Percentiles rank a stretch among this genome's conserved stretches.
Conservation (phyloP, 2,797 vertebrate genomes). For the Sebastes hopkinsi region DNA sequence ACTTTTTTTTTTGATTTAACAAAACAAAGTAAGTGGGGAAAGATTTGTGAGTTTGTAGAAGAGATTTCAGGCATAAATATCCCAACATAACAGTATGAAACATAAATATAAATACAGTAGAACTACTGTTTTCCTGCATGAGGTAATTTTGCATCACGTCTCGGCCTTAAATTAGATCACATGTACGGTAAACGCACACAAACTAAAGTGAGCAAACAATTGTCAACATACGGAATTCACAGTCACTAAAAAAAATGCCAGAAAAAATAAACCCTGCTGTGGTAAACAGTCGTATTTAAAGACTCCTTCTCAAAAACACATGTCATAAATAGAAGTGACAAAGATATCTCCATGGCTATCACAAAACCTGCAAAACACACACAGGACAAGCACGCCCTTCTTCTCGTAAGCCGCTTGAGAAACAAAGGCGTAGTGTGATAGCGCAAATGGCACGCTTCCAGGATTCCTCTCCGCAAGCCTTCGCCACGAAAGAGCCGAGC, state of each 20-base stretch:
- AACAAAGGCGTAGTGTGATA: slow-evolving; percentile 73
- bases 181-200: not conserved
- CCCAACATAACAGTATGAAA: not conserved
- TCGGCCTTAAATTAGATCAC: not conserved
- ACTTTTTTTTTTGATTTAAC: not conserved
- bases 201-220: slow-evolving; percentile 34
- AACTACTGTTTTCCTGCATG: not conserved
- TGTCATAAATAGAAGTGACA: slow-evolving; percentile 66
- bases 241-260: slow-evolving; percentile 15
- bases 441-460: slow-evolving; percentile 56
- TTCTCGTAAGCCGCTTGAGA: slow-evolving; percentile 43
- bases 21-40: not conserved
- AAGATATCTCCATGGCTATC: slow-evolving; percentile 71
- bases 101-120: not conserved
- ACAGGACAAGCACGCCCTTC: slow-evolving; percentile 62
- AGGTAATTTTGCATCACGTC: not conserved
- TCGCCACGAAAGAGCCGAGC: slow-evolving; percentile 38
- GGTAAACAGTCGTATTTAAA: slow-evolving; percentile 57
- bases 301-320: slow-evolving; percentile 47
- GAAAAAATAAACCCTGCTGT: slow-evolving; percentile 53
- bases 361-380: slow-evolving; percentile 61
- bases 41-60: not conserved
- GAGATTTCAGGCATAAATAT: not conserved
- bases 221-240: slow-evolving; percentile 25
- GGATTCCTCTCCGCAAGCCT: slow-evolving; percentile 39